Conservation (phyloP, 2,888 invertebrate species). For the Microplitis deprimator region DNA sequence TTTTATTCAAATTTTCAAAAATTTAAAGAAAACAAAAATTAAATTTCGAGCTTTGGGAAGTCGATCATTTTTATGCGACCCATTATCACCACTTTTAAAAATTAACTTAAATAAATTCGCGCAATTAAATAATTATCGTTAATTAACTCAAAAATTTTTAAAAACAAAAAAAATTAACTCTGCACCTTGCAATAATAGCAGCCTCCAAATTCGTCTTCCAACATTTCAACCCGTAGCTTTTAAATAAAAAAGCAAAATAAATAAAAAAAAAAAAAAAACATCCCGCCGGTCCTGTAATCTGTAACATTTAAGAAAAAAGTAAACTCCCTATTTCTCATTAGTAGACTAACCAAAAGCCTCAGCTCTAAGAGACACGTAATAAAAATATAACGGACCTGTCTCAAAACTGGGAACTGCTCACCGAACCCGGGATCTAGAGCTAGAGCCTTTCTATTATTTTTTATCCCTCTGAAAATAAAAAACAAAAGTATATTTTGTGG, state of each 20-base stretch:
- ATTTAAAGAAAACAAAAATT: too few relatives aligned
- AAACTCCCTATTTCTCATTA: constrained; percentile 8
- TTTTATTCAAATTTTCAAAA: too few relatives aligned
- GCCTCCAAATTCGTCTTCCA: constrained; percentile 35
- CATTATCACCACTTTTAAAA: too few relatives aligned
- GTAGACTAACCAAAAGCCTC: background rate
- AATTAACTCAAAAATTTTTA: too few relatives aligned
- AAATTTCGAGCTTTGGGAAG: too few relatives aligned
- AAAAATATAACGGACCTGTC: background rate
- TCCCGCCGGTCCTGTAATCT: constrained; percentile 60
- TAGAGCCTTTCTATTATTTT: constrained; percentile 11
- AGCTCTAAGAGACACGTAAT: background rate
- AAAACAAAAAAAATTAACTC: constrained; percentile 47
- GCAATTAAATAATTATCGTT: too few relatives aligned
- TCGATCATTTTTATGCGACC: too few relatives aligned
- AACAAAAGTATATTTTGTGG: background rate
- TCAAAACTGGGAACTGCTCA: background rate
- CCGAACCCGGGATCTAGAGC: background rate
- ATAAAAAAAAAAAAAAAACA: constrained; percentile 6
- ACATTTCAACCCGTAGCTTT: constrained; percentile 28
- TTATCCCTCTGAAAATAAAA: background rate
- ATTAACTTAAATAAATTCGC: too few relatives aligned
- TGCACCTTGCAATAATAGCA: constrained; percentile 65
- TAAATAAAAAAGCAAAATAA: too few relatives aligned
- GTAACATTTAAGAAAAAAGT: constrained; percentile 55